Percentiles rank a stretch among this genome's conserved stretches.
Conservation (phyloP, 2,797 vertebrate species). For the Karalla daura region DNA sequence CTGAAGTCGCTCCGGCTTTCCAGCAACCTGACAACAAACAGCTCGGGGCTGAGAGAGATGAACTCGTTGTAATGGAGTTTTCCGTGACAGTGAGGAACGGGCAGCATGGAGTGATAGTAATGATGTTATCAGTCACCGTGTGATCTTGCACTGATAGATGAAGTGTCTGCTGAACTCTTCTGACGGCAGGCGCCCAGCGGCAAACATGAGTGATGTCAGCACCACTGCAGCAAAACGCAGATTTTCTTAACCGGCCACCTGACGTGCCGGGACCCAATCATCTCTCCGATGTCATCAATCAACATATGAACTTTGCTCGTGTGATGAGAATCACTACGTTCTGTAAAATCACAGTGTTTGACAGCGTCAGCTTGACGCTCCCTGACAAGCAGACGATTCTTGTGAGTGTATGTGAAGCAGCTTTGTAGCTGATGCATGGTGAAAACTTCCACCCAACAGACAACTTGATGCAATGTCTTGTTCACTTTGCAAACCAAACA, state of each 20-base stretch:
- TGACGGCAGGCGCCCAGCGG: background rate
- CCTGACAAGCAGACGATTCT: no score
- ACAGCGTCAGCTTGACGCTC: no score
- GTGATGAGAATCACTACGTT: background rate
- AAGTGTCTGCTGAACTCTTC: conserved; percentile 29
- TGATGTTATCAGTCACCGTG: conserved; percentile 72
- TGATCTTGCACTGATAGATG: conserved; percentile 53
- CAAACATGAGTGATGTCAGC: conserved; percentile 18
- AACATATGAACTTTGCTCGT: no score
- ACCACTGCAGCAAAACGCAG: background rate
- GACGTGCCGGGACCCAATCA: background rate
- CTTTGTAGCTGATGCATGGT: background rate
- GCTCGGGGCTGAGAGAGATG: conserved; percentile 49
- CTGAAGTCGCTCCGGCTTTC: conserved; percentile 26
- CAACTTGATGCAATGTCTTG: no score
- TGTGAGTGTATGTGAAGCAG: no score
- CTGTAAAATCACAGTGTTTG: background rate
- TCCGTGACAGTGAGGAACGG: conserved; percentile 67
- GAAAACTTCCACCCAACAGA: no score
- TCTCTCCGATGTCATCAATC: conserved; percentile 5
- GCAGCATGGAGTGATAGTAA: conserved; percentile 47
- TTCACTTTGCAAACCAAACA: background rate
- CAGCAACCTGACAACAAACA: conserved; percentile 42
- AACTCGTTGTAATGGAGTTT: conserved; percentile 60
- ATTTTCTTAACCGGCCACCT: background rate